A percentile compares a stretch with the other conserved stretches of the same genome.
Conservation (phyloP, 2,888 invertebrate species). For the Chloroclysta siterata region DNA sequence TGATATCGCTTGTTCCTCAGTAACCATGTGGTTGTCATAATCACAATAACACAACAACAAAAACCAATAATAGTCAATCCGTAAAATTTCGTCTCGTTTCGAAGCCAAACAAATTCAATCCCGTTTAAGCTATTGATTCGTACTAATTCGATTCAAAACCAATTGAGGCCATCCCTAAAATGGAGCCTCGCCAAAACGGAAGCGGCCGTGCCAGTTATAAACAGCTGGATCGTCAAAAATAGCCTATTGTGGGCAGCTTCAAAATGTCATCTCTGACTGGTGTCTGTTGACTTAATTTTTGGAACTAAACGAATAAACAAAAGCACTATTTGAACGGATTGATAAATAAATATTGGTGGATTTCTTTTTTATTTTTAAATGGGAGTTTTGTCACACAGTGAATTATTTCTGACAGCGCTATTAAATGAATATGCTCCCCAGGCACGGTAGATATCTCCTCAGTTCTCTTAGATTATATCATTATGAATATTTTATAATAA, state of each 20-base stretch:
- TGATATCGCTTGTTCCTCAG: too few species aligned
- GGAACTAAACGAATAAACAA: background rate
- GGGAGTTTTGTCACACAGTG: too few species aligned
- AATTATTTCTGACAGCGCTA: too few species aligned
- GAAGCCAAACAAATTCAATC: slow-evolving; percentile 14
- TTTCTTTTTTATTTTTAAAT: too few species aligned
- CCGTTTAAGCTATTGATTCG: slow-evolving; percentile 31
- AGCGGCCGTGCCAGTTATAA: slow-evolving; percentile 33
- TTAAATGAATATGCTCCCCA: too few species aligned
- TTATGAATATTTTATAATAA: too few species aligned
- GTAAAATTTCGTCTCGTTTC: background rate
- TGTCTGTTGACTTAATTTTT: slow-evolving; percentile 4
- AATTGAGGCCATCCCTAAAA: slow-evolving; percentile 33
- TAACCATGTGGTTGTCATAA: too few species aligned
- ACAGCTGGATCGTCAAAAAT: slow-evolving; percentile 32
- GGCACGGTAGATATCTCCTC: too few species aligned
- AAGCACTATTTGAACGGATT: background rate
- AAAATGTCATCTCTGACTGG: slow-evolving; percentile 20
- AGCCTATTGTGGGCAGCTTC: slow-evolving; percentile 25
- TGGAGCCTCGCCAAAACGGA: slow-evolving; percentile 32
- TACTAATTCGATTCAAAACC: slow-evolving; percentile 32
- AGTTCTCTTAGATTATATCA: too few species aligned
- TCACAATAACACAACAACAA: too few species aligned
- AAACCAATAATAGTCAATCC: too few species aligned
- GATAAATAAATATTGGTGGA: too few species aligned